Conservation (phyloP, 2,797 vertebrate species). For the Phataginus tricuspis region DNA sequence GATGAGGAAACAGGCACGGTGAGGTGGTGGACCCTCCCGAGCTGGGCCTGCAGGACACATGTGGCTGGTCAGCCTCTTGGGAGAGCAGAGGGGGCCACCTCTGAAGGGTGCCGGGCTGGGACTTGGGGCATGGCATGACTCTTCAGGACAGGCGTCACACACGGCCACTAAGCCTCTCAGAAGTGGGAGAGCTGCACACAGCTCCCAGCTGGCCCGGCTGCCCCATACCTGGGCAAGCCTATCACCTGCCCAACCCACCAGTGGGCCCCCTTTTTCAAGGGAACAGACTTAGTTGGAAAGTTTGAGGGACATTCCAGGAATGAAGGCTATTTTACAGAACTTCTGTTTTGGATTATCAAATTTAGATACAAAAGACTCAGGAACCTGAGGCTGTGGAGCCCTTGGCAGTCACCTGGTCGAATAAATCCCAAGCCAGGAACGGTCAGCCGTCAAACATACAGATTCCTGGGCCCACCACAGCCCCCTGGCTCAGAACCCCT, state of each 20-base stretch:
- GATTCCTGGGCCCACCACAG: neutral
- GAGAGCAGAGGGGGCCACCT: neutral
- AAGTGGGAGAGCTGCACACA: neutral
- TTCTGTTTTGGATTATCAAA: neutral
- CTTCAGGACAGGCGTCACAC: rapidly evolving
- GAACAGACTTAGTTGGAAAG: neutral
- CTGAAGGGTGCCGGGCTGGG: neutral
- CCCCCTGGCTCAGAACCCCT: neutral
- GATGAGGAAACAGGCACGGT: neutral
- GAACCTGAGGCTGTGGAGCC: neutral
- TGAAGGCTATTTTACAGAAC: no score
- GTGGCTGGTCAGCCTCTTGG: neutral
- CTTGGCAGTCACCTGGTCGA: neutral
- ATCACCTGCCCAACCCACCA: neutral
- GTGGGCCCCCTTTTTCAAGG: neutral
- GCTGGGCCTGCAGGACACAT: neutral
- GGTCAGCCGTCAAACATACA: neutral
- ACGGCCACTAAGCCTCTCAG: neutral
- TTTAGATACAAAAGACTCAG: neutral
- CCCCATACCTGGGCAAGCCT: neutral
- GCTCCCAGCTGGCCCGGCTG: neutral
- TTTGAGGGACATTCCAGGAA: no score
- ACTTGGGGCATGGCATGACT: rapidly evolving
- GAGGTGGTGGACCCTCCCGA: neutral
- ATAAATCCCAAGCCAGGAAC: neutral